phyloP scores from a whole-genome alignment of 1,140 invertebrate genomes.

The Platorchestia sp. region DNA sequence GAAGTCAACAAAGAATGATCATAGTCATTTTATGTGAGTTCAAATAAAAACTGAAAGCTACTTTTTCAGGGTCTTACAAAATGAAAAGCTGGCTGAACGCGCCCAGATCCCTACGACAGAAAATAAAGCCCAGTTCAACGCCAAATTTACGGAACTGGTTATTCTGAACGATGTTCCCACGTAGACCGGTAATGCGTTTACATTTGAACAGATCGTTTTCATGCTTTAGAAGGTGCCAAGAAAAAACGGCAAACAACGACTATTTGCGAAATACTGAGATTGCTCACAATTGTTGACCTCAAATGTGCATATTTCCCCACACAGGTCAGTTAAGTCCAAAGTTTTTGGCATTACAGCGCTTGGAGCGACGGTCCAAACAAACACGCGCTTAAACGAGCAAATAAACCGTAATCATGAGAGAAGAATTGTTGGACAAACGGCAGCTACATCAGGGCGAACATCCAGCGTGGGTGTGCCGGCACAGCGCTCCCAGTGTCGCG shows the following conservation, averaged over 20 bases:
- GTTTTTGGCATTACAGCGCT: background rate
- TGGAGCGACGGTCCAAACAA: background rate
- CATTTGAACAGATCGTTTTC: background rate
- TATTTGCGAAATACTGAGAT: background rate
- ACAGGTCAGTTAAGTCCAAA: background rate
- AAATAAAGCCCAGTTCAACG: background rate
- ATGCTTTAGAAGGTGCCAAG: background rate
- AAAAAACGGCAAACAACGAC: background rate
- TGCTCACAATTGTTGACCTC: background rate
- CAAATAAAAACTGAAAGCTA: background rate
- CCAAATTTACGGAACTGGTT: background rate
- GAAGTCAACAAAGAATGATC: conserved; percentile 1
- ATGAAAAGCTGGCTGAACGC: background rate
- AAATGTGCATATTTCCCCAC: background rate
- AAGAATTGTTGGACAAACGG: background rate
- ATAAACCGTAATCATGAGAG: background rate
- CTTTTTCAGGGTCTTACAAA: background rate
- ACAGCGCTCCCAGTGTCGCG: background rate
- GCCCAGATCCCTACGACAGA: background rate
- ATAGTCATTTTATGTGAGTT: background rate
- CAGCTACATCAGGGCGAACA: background rate
- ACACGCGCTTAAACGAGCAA: background rate
- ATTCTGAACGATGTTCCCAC: background rate
- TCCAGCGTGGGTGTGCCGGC: background rate
- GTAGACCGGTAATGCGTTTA: background rate